These are phyloP conservation scores for Melanostoma mellinum DNA, from an alignment of 2,888 invertebrate species.

Conservation along the genomic window DNA sequence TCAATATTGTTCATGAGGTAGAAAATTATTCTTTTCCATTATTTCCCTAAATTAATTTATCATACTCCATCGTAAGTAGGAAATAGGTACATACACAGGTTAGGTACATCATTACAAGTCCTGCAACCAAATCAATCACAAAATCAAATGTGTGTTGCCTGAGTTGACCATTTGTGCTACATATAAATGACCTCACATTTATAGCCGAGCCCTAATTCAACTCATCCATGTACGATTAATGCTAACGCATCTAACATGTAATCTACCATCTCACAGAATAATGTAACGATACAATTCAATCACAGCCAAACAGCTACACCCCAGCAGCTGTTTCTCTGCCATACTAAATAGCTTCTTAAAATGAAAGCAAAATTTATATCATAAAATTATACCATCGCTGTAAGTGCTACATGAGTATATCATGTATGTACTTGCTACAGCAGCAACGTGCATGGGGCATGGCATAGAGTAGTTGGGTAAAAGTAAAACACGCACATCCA, in stretches of 20 bases:
- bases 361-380: conserved; percentile 55
- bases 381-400: conserved; percentile 26
- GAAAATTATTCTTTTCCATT: too few species aligned
- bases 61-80: too few species aligned
- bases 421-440: too few species aligned
- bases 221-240: conserved; percentile 16
- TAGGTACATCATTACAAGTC: too few species aligned
- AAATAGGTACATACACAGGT: too few species aligned
- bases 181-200: conserved; percentile 30
- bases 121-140: conserved; percentile 11
- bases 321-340: conserved; percentile 25
- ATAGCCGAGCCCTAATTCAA: conserved; percentile 15
- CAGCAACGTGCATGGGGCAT: conserved; percentile 2
- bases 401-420: conserved; percentile 5
- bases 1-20: too few species aligned
- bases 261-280: conserved; percentile 13
- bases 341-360: conserved; percentile 51
- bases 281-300: conserved; percentile 53
- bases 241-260: conserved; percentile 17
- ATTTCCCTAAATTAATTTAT: too few species aligned
- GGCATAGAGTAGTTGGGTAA: neutral
- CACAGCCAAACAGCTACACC: conserved; percentile 45
- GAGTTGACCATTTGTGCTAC: neutral
- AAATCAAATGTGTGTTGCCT: neutral
- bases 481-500: conserved; percentile 50